Base-by-base conservation (phyloP, 1,140 invertebrate species). In the Pseudobourletiella spinata region DNA sequence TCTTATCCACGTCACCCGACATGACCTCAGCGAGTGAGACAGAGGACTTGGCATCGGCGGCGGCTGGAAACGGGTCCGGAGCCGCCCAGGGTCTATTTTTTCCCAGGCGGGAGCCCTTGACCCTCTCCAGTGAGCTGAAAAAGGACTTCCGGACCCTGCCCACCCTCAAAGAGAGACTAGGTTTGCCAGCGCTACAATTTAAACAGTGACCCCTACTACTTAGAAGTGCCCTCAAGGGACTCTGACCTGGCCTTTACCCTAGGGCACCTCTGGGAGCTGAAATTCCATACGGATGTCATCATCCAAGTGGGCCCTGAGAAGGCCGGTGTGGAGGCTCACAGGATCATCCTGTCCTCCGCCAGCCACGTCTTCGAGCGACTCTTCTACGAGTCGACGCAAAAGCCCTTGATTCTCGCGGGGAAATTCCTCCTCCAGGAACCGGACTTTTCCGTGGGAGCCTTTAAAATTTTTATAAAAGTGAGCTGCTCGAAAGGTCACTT, bases 401-500 rank as follows among this genome's bases (percentile, higher is more conserved):
- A 42, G 26, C 35, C 24, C 20, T 15, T 4, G 15, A n/a, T 24
- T 18, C 14, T 28, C 3, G 3, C 24, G 24, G 54, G 46, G 0
- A 61, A 61, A 28, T 61, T 43, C 26, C 16, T 61, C 1, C 15
- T 66, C 2, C 42, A 52, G 28, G 64, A 66, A 25, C 57, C 60
- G 14, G 60, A 66, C 20, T 66, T 32, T 50, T 56, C 59, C 24
- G 4, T 2, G 3, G 29, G n/a, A 20, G 56, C 59, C 4, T 57
- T 66, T 20, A 15, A 61, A 39, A 54, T 57, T 52, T 65, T 65
- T 35, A 61, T 65, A 22, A 65, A 65, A 48, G 62, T 64, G 39
- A 8, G 30, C 6, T n/a, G 8, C 28, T 54, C 28, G n/a, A 4
- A 28, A 1, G 30, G 20, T 3, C 24, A 42, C 35, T 14, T 42